phyloP scores from a whole-genome alignment of 1,140 invertebrate species.

The Euschistus heros region DNA sequence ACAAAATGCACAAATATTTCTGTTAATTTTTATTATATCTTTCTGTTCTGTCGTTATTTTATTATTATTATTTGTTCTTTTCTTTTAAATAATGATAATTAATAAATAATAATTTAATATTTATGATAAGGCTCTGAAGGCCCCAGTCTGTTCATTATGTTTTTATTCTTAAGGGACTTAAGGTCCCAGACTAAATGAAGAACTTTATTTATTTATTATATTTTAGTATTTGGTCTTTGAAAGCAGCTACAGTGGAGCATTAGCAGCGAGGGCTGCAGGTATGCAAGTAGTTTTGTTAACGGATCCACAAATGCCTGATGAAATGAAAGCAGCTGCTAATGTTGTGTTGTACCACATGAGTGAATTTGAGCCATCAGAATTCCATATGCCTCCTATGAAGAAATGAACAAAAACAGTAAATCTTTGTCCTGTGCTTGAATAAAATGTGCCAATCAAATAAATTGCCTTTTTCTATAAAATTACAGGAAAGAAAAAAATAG shows the following conservation, averaged over 20 bases:
- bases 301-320: not conserved
- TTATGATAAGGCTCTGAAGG: too few relatives aligned
- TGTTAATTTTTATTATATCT: too few relatives aligned
- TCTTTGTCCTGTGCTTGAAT: not conserved
- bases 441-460: not conserved
- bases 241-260: not conserved
- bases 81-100: too few relatives aligned
- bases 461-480: too few relatives aligned
- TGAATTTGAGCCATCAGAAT: not conserved
- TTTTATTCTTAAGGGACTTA: too few relatives aligned
- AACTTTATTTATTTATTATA: not conserved
- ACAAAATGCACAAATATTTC: too few relatives aligned
- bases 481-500: too few relatives aligned
- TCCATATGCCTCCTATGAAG: not conserved
- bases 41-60: too few relatives aligned
- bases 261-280: not conserved
- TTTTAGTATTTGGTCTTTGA: conserved; percentile 4
- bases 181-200: too few relatives aligned
- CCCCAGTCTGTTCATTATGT: too few relatives aligned
- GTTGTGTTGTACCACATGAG: not conserved
- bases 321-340: not conserved
- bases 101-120: too few relatives aligned
- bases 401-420: not conserved
- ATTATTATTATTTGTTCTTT: too few relatives aligned
- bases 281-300: not conserved